phyloP scores from a whole-genome alignment of 2,888 invertebrate genomes.

The Mythimna ferrago region DNA sequence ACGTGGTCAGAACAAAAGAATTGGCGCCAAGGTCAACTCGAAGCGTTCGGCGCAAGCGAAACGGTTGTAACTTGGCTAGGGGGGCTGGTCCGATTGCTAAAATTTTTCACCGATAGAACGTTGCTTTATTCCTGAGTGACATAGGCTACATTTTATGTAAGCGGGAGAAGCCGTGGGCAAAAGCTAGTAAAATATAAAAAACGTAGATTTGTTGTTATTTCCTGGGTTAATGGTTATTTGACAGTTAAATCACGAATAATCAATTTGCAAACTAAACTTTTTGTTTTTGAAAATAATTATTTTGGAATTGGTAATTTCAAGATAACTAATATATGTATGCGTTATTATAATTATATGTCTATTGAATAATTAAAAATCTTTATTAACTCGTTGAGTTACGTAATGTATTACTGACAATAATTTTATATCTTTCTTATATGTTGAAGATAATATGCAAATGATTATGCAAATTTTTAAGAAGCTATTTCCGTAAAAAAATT shows the following conservation, averaged over 20 bases:
- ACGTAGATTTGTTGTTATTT: not conserved
- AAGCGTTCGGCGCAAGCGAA: too few relatives aligned
- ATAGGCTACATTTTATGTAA: too few relatives aligned
- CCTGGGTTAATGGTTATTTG: not conserved
- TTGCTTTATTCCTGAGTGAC: too few relatives aligned
- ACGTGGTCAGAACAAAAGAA: too few relatives aligned
- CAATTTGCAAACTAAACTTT: not conserved
- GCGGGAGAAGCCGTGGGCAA: too few relatives aligned
- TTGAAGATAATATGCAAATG: conserved; percentile 33
- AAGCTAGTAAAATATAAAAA: not conserved
- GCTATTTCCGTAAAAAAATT: not conserved
- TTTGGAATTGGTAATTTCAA: not conserved
- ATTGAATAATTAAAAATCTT: conserved; percentile 35
- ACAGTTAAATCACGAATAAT: not conserved
- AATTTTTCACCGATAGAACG: too few relatives aligned
- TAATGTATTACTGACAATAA: conserved; percentile 32
- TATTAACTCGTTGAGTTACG: conserved; percentile 20
- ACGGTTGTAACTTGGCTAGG: too few relatives aligned
- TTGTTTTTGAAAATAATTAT: not conserved
- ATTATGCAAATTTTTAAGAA: conserved; percentile 33
- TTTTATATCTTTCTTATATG: conserved; percentile 16
- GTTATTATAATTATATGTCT: conserved; percentile 4
- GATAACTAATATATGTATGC: too few relatives aligned
- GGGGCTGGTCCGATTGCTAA: too few relatives aligned
- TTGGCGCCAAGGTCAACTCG: too few relatives aligned